phyloP scores from a whole-genome alignment of 2,888 invertebrate species.

The Leptopilina drosophilae region DNA sequence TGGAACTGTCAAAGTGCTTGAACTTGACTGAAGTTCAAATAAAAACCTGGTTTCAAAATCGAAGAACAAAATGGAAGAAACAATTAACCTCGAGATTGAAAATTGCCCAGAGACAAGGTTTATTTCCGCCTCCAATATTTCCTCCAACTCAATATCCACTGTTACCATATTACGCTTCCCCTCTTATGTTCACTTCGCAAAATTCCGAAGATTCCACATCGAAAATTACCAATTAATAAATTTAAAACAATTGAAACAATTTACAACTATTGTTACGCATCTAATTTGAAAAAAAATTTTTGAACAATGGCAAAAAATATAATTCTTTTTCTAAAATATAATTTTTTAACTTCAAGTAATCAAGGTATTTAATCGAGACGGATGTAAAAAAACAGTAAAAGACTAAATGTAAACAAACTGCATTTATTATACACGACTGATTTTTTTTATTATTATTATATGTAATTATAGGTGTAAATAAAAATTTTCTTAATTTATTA shows the following conservation, averaged over 20 bases:
- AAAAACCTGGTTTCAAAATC: conserved; percentile 97
- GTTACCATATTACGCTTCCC: conserved; percentile 75
- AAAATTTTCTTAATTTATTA: no score
- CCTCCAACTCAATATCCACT: conserved; percentile 81
- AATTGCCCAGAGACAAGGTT: conserved; percentile 91
- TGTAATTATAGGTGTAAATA: not conserved
- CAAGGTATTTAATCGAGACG: no score
- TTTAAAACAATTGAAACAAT: not conserved
- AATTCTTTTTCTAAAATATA: not conserved
- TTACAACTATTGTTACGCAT: no score
- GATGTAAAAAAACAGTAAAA: no score
- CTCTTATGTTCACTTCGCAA: conserved; percentile 49
- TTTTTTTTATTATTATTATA: no score
- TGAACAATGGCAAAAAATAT: conserved; percentile 9
- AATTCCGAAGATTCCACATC: conserved; percentile 35
- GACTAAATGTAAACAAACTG: no score
- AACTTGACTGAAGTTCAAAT: conserved; percentile 96
- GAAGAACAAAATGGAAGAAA: conserved; percentile 98
- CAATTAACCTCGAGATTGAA: conserved; percentile 93
- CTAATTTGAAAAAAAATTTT: not conserved
- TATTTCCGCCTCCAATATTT: conserved; percentile 85
- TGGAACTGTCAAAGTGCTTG: conserved; percentile 93
- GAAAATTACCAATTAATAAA: conserved; percentile 10
- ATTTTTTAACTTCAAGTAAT: not conserved
- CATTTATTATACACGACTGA: no score